These are phyloP conservation scores for Peribatodes rhomboidaria DNA, from an alignment of 2,888 invertebrate genomes.

Conservation along the genomic window DNA sequence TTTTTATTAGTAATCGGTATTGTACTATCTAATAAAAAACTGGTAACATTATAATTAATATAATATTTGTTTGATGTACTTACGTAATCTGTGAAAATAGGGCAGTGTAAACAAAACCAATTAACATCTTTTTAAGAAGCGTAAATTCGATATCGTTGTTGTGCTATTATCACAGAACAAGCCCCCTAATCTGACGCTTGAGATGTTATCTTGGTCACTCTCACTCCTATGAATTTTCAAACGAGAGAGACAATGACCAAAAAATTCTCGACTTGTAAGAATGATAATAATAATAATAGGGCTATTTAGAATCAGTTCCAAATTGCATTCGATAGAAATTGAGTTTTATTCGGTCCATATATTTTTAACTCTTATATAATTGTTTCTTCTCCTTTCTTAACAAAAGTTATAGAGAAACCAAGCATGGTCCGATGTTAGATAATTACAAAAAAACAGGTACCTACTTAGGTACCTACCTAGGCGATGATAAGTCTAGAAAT, in stretches of 20 bases:
- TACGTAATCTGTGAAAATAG: neutral
- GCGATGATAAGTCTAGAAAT: neutral
- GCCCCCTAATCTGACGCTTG: no score
- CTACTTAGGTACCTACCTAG: no score
- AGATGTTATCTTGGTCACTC: no score
- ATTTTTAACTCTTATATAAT: neutral
- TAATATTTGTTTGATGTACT: neutral
- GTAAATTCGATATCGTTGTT: neutral
- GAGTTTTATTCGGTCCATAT: neutral
- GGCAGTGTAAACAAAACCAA: neutral
- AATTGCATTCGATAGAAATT: neutral
- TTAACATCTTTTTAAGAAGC: neutral
- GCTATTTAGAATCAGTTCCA: constrained; percentile 3
- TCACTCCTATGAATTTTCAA: no score
- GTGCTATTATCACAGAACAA: neutral
- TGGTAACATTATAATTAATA: constrained; percentile 1
- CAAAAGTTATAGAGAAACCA: constrained; percentile 18
- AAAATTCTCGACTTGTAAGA: no score
- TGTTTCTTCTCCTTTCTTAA: constrained; percentile 22
- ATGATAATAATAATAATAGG: no score
- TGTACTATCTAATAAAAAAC: neutral
- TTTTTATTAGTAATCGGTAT: constrained; percentile 31
- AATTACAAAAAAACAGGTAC: neutral
- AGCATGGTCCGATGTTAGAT: neutral
- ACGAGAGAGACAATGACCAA: no score